Conservation (phyloP, 2,888 invertebrate genomes). For the Pherbina coryleti region DNA sequence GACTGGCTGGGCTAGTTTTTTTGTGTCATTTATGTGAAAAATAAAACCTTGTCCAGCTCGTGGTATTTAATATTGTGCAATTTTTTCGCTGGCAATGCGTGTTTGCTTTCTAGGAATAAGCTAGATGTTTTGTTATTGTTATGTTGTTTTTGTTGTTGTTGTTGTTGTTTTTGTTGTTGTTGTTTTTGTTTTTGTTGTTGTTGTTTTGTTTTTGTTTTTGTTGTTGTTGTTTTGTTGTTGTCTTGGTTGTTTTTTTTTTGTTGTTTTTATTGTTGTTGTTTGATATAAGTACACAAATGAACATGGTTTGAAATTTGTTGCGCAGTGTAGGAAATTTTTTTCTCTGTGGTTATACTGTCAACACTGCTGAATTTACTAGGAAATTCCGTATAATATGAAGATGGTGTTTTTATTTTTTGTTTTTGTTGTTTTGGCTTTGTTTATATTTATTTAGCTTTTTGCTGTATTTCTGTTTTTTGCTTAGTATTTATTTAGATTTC, state of each 20-base stretch:
- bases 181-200: neutral
- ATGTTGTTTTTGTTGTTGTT: neutral
- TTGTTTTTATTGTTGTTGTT: neutral
- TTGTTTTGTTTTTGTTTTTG: neutral
- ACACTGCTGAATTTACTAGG: slow-evolving; percentile 7
- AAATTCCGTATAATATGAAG: neutral
- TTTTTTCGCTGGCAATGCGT: neutral
- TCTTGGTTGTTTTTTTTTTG: neutral
- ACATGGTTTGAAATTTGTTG: too few species aligned
- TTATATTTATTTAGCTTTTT: neutral
- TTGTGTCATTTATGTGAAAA: neutral
- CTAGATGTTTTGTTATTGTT: neutral
- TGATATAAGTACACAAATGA: neutral
- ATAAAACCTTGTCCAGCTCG: neutral
- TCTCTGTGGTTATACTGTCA: neutral
- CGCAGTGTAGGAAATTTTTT: neutral
- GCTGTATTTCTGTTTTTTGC: neutral
- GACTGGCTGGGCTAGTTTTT: neutral
- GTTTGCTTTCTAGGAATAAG: slow-evolving; percentile 13
- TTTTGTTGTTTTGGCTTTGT: neutral
- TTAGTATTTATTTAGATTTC: neutral
- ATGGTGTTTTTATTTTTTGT: neutral
- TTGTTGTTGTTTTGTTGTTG: neutral
- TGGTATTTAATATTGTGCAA: neutral
- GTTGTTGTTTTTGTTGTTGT: neutral